These are phyloP conservation scores for Caenorhabditis imperialis DNA, from an alignment of 2,888 invertebrate species.

Conservation along the genomic window DNA sequence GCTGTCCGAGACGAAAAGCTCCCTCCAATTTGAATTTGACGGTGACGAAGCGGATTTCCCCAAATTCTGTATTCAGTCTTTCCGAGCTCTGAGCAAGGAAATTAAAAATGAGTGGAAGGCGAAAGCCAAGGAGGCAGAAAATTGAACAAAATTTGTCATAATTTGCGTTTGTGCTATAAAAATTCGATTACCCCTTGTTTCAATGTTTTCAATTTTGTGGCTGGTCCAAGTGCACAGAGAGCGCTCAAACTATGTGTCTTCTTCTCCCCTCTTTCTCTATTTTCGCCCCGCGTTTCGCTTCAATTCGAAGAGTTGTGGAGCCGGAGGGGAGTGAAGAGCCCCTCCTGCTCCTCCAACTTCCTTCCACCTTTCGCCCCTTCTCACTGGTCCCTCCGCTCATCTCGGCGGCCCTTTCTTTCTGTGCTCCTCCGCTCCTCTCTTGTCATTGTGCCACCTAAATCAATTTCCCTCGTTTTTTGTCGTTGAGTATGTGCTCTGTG, in stretches of 20 bases:
- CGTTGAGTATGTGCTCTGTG: slow-evolving; percentile 31
- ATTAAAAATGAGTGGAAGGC: slow-evolving; percentile 56
- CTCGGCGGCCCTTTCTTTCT: slow-evolving; percentile 17
- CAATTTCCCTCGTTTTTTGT: slow-evolving; percentile 49
- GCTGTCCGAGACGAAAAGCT: slow-evolving; percentile 50
- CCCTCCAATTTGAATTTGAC: slow-evolving; percentile 26
- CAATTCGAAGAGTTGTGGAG: slow-evolving; percentile 38
- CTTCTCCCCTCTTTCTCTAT: slow-evolving; percentile 13
- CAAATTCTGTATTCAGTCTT: slow-evolving; percentile 61
- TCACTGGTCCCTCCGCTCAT: slow-evolving; percentile 27
- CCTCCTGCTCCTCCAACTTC: slow-evolving; percentile 24
- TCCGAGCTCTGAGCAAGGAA: slow-evolving; percentile 52
- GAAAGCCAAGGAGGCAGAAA: slow-evolving; percentile 10
- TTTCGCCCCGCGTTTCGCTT: slow-evolving; percentile 24
- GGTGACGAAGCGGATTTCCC: slow-evolving; percentile 57
- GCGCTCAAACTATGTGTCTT: slow-evolving; percentile 19
- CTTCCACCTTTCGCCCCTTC: slow-evolving; percentile 34
- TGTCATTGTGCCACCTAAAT: slow-evolving; percentile 50
- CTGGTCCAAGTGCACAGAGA: slow-evolving; percentile 30
- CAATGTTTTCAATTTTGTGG: slow-evolving; percentile 2
- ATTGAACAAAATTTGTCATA: slow-evolving; percentile 4
- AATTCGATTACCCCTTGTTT: slow-evolving; percentile 9
- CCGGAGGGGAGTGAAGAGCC: slow-evolving; percentile 37
- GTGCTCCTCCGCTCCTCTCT: slow-evolving; percentile 42
- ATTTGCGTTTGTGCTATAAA: slow-evolving; percentile 31